Conservation (phyloP, 2,113 vertebrate species). For the Leucopsar rothschildi region DNA sequence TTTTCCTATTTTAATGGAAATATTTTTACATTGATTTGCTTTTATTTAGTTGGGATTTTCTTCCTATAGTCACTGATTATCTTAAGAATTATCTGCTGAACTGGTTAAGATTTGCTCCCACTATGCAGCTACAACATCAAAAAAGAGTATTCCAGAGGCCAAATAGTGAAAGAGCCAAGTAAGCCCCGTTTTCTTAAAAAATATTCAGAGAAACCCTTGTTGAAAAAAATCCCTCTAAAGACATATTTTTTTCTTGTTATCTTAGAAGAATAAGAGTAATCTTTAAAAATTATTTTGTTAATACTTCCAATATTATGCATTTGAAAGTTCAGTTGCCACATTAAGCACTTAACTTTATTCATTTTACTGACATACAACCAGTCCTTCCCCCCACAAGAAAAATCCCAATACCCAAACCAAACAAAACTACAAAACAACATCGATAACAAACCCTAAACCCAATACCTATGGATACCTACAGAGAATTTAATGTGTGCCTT, state of each 20-base stretch:
- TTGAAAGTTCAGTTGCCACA: not conserved
- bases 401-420: accelerated
- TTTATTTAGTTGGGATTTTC: not conserved
- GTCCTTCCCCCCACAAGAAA: not conserved
- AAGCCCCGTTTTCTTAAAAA: not conserved
- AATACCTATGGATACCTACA: not conserved
- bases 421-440: not conserved
- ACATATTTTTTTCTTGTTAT: not conserved
- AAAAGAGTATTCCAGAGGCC: not conserved
- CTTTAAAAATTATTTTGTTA: not conserved
- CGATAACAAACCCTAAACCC: not conserved
- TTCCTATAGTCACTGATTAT: not conserved
- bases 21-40: not conserved
- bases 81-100: not conserved
- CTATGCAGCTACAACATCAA: not conserved
- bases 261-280: not conserved
- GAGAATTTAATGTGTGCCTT: not conserved
- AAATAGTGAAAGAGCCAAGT: not conserved
- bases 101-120: not conserved
- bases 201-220: not conserved
- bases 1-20: not conserved
- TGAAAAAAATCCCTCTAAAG: not conserved
- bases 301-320: not conserved
- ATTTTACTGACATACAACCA: not conserved
- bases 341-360: not conserved